Evolutionary conservation across 2,797 vertebrate genomes (phyloP), one percentile per base, ranked within the genome.

Genomic region (Dermochelys coriacea): DNA sequence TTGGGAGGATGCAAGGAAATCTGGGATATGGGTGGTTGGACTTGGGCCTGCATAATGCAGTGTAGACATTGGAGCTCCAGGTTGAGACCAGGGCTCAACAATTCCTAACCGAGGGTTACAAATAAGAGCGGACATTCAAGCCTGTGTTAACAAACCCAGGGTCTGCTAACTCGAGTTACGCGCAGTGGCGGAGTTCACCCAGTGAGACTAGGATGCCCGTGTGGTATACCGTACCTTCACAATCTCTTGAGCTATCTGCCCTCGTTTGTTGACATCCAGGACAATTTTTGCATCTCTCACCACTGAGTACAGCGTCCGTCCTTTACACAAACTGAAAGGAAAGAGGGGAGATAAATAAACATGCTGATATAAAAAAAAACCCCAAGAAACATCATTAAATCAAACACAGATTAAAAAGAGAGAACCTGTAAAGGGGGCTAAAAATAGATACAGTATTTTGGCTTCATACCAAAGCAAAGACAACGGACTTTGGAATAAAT

Each of bases 191-290:
- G 37, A 71, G 74, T 77, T 77, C 45, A 49, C 41, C 29, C 55
- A 29, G 7, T 15, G 31, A 9, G 51, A 37, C 2, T 9, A 47
- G 47, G 54, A 18, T 47, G 31, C 21, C 9, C 27, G 27, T 21
- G 37, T 21, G 27, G 18, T 64, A 2, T 14, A 2, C 1, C 16
- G 54, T 98, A 99, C 99, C 99, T 99, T 99, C 93, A 99, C 99
- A 95, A 99, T 99, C 98, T 99, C 99, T 98, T 99, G 99, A 29
- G 99, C 99, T 45, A 99, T 99, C 98, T 99, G 99, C 96, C 96
- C 99, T 98, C 1, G 99, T 99, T 99, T 99, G 98, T 99, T 99
- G 98, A 99, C 99, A 51, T 99, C 99, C 98, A 99, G 98, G 97
- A 99, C 98, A 4, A 99, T 99, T 98, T 99, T 99, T 97, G 99